These are phyloP conservation scores for Melanotaenia duboulayi DNA, from an alignment of 2,113 vertebrate genomes.

Conservation along the genomic window DNA sequence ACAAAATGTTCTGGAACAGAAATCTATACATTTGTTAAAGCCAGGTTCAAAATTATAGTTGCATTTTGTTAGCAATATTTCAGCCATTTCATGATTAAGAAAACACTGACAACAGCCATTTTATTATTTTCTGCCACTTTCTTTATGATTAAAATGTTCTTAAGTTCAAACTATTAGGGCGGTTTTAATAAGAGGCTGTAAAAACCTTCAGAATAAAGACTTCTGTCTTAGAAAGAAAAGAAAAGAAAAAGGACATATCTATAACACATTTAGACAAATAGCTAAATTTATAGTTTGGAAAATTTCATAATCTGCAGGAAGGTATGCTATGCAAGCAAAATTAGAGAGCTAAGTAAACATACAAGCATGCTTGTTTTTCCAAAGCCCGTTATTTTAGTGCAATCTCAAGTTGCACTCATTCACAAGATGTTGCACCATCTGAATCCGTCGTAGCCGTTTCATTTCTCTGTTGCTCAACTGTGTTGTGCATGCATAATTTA, in stretches of 20 bases:
- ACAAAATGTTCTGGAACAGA: no score
- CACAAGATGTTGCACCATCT: slow-evolving; percentile 46
- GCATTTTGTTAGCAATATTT: no score
- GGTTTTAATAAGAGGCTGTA: no score
- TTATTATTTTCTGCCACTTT: no score
- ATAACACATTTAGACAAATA: not conserved
- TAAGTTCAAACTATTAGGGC: no score
- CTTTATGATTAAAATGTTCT: no score
- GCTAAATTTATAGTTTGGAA: not conserved
- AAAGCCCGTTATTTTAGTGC: slow-evolving; percentile 15
- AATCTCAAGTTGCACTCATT: slow-evolving; percentile 29
- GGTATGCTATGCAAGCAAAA: no score
- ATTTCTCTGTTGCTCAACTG: slow-evolving; percentile 12
- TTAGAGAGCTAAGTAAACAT: not conserved
- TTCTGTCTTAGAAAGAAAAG: not conserved
- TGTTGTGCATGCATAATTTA: slow-evolving; percentile 44
- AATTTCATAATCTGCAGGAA: not conserved
- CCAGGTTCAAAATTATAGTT: not conserved
- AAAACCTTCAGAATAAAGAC: not conserved
- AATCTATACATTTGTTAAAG: not conserved
- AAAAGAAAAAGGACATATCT: not conserved
- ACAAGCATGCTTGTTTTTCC: not conserved
- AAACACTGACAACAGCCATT: no score
- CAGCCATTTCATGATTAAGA: no score
- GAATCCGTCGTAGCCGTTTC: not conserved